phyloP scores from a whole-genome alignment of 2,113 vertebrate species.

The Rhodinocichla rosea region DNA sequence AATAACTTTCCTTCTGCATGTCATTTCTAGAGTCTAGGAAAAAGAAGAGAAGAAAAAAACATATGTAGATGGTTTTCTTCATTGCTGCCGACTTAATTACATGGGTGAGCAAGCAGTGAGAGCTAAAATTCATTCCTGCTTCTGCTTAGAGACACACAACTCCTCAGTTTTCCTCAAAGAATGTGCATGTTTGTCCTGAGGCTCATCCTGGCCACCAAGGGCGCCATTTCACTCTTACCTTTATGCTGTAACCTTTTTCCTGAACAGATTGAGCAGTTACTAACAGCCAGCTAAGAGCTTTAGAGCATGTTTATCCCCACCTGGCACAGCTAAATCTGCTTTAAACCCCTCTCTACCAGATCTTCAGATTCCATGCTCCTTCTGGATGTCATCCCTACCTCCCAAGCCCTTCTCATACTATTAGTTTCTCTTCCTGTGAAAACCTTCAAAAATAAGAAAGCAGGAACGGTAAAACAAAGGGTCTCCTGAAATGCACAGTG shows the following conservation, averaged over 20 bases:
- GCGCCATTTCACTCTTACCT: not conserved
- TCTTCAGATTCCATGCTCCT: not conserved
- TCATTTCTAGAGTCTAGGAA: constrained; percentile 60
- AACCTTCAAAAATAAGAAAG: not conserved
- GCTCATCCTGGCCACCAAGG: not conserved
- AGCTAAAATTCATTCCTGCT: not conserved
- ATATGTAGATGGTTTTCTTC: not conserved
- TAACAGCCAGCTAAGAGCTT: not conserved
- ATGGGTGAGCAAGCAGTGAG: not conserved
- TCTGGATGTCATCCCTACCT: not conserved
- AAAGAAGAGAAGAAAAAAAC: not conserved
- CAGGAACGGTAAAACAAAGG: not conserved
- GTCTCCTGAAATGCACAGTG: not conserved
- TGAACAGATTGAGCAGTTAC: not conserved
- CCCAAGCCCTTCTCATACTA: not conserved
- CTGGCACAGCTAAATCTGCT: not conserved
- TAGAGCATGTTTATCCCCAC: not conserved
- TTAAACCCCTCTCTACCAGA: not conserved
- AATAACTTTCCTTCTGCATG: constrained; percentile 63
- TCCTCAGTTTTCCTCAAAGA: not conserved
- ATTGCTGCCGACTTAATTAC: not conserved
- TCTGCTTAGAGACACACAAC: not conserved
- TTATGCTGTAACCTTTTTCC: not conserved
- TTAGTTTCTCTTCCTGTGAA: not conserved
- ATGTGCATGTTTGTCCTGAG: not conserved